Evolutionary conservation across 1,140 invertebrate species (phyloP).

Genomic region (Hestina assimilis): DNA sequence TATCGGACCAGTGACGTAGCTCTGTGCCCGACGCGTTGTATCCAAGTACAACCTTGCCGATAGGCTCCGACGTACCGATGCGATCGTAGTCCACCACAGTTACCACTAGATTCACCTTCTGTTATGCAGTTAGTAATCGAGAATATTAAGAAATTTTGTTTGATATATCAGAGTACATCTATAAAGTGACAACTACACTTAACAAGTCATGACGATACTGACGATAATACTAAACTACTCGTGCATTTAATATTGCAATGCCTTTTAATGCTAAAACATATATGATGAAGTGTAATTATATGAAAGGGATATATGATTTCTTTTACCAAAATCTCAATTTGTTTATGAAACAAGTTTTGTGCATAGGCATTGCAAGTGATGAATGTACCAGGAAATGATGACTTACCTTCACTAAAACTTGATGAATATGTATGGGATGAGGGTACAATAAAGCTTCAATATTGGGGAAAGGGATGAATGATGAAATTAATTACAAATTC

Average conservation of each 20-base stretch:
- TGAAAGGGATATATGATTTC: too few relatives aligned
- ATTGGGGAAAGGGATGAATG: slow-evolving; percentile 23
- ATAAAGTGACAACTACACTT: too few relatives aligned
- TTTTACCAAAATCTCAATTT: too few relatives aligned
- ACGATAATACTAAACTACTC: too few relatives aligned
- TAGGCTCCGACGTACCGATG: slow-evolving; percentile 99
- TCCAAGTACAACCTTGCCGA: slow-evolving; percentile 97
- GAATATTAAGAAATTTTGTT: too few relatives aligned
- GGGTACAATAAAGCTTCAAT: slow-evolving; percentile 18
- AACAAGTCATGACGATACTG: too few relatives aligned
- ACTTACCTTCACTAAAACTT: slow-evolving; percentile 15
- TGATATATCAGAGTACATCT: too few relatives aligned
- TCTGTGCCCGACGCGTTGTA: slow-evolving; percentile 99
- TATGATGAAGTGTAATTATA: too few relatives aligned
- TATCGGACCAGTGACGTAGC: slow-evolving; percentile 99
- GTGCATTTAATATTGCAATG: too few relatives aligned
- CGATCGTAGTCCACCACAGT: slow-evolving; percentile 99
- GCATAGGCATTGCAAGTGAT: background rate
- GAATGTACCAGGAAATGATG: background rate
- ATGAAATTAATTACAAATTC: slow-evolving; percentile 37
- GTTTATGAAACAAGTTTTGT: too few relatives aligned
- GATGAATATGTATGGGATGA: slow-evolving; percentile 8
- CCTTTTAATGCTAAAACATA: too few relatives aligned
- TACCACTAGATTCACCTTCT: slow-evolving; percentile 99
- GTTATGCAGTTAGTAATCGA: slow-evolving; percentile 55